These are phyloP conservation scores for Nesogale talazaci DNA, from an alignment of 2,113 vertebrate species.

Conservation along the genomic window DNA sequence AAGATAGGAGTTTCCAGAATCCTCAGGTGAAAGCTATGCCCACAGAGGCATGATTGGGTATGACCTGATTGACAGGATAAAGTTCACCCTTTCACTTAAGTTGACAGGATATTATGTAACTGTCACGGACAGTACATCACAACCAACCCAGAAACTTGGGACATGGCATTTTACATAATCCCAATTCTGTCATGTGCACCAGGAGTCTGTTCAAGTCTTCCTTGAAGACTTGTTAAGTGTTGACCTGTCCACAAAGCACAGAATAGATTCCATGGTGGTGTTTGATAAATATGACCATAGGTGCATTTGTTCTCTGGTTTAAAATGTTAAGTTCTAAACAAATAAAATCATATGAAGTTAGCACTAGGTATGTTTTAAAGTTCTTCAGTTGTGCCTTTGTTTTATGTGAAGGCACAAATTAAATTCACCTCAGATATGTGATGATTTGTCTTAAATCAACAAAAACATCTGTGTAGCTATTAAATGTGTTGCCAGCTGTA, in stretches of 20 bases:
- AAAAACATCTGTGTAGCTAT: constrained; percentile 62
- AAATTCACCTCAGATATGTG: constrained; percentile 45
- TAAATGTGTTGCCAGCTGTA: constrained; percentile 42
- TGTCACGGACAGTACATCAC: not conserved
- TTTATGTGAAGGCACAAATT: constrained; percentile 58
- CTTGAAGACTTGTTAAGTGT: not conserved
- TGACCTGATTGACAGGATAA: no score
- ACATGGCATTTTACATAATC: not conserved
- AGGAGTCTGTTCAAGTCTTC: not conserved
- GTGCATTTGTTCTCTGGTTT: constrained; percentile 27
- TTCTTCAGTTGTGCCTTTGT: constrained; percentile 13
- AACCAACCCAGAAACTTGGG: not conserved
- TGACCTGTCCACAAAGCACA: not conserved
- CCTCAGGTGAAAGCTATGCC: no score
- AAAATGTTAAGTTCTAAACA: constrained; percentile 43
- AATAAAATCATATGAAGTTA: constrained; percentile 19
- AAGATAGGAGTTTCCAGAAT: no score
- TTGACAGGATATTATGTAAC: no score
- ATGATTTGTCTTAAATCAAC: constrained; percentile 70
- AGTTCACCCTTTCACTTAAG: no score
- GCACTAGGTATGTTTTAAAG: not conserved
- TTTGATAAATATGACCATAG: not conserved
- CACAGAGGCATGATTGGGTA: no score
- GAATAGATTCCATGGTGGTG: not conserved
- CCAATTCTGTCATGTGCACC: not conserved